Evolutionary conservation across 1,140 invertebrate genomes (phyloP).

Genomic region (Aphelinus certus): DNA sequence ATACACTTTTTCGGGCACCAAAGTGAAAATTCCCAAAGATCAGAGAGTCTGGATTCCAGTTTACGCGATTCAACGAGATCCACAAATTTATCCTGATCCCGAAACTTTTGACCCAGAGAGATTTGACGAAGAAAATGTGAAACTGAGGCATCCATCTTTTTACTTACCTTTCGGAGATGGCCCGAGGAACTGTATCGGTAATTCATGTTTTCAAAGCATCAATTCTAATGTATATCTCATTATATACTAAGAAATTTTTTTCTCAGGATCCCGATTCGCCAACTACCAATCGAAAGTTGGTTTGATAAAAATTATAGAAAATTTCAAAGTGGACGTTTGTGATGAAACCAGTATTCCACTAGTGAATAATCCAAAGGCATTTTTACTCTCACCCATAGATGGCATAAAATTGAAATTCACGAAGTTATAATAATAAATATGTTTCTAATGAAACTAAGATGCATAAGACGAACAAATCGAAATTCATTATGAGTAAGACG

Average conservation of each 20-base stretch:
- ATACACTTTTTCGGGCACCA: constrained; percentile 54
- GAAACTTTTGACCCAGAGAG: constrained; percentile 71
- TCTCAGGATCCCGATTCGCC: neutral
- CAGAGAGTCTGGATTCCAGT: constrained; percentile 68
- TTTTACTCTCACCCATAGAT: no score
- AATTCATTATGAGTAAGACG: no score
- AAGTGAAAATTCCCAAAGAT: constrained; percentile 59
- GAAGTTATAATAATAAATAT: no score
- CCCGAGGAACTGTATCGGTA: constrained; percentile 72
- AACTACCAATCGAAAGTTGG: constrained; percentile 2
- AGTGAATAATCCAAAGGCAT: no score
- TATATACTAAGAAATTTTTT: neutral
- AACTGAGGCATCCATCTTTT: constrained; percentile 65
- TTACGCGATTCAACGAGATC: constrained; percentile 67
- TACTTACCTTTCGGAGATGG: constrained; percentile 80
- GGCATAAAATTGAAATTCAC: no score
- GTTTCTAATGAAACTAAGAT: no score
- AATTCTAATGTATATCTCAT: no score
- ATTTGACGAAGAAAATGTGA: constrained; percentile 65
- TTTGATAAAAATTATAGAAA: neutral
- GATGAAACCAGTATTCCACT: neutral
- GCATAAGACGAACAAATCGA: no score
- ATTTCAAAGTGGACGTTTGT: constrained; percentile 1
- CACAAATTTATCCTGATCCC: constrained; percentile 68
- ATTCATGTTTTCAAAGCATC: constrained; percentile 12